A percentile compares a stretch with the other conserved stretches of the same genome.
Conservation (phyloP, 1,140 invertebrate genomes). For the Pseudomyrmex pallidus region DNA sequence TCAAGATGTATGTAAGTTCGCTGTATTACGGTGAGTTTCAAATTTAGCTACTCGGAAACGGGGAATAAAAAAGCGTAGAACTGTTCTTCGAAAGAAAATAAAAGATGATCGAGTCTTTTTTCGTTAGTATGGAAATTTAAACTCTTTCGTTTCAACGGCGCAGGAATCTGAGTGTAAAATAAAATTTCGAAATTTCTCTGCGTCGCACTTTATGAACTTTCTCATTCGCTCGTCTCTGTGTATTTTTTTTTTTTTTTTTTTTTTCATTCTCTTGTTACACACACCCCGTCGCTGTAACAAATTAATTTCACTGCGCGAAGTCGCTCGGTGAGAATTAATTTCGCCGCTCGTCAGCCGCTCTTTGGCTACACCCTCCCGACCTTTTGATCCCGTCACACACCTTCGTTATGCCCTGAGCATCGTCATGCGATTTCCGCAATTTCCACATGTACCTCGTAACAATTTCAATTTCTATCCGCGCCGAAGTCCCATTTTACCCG, state of each 20-base stretch:
- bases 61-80: too few species aligned
- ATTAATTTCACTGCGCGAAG: constrained; percentile 13
- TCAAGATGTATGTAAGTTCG: too few species aligned
- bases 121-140: too few species aligned
- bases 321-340: constrained; percentile 31
- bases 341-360: constrained; percentile 12
- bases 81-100: too few species aligned
- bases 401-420: constrained; percentile 49
- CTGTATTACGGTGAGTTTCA: too few species aligned
- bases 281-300: not conserved
- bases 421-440: constrained; percentile 63
- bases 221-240: not conserved
- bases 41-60: too few species aligned
- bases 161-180: too few species aligned
- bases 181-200: not conserved
- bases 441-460: constrained; percentile 70
- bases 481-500: constrained; percentile 60
- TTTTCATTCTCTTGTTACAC: not conserved
- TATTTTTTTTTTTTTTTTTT: too few species aligned
- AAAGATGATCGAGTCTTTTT: too few species aligned
- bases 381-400: constrained; percentile 41
- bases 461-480: constrained; percentile 70
- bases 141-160: too few species aligned
- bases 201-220: not conserved
- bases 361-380: constrained; percentile 31